Evolutionary conservation across 2,113 vertebrate species (phyloP).

Genomic region (Sprattus sprattus): DNA sequence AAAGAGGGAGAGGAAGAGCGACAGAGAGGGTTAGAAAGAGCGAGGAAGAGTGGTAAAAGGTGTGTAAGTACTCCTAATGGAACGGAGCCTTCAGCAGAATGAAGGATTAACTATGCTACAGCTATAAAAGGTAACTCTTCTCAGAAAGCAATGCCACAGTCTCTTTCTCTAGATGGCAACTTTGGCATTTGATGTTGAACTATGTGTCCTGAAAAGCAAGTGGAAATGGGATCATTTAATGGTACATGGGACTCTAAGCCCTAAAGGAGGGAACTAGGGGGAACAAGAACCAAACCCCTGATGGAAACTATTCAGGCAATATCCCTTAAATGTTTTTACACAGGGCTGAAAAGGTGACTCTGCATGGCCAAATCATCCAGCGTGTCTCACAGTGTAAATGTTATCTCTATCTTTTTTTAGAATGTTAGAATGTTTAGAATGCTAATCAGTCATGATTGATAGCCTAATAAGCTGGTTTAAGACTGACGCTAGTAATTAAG

Average conservation of each 20-base stretch:
- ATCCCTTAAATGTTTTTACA: background rate
- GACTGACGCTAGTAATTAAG: conserved; percentile 6
- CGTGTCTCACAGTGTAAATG: background rate
- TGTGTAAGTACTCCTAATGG: background rate
- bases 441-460: conserved; percentile 7
- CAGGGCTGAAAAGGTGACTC: background rate
- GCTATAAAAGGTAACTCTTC: background rate
- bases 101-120: background rate
- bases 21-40: background rate
- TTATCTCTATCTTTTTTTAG: background rate
- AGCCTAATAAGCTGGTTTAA: background rate
- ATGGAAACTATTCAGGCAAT: background rate
- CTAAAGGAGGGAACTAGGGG: background rate
- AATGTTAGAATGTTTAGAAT: background rate
- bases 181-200: background rate
- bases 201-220: background rate
- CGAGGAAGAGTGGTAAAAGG: background rate
- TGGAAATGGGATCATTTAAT: background rate
- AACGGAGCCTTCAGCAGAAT: background rate
- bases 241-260: background rate
- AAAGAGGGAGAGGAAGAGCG: background rate
- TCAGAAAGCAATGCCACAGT: background rate
- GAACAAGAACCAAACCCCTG: background rate
- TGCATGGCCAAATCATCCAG: background rate
- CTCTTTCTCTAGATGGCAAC: conserved; percentile 1